Base-by-base conservation (phyloP, 2,888 invertebrate species). In the Thymelicus lineola region DNA sequence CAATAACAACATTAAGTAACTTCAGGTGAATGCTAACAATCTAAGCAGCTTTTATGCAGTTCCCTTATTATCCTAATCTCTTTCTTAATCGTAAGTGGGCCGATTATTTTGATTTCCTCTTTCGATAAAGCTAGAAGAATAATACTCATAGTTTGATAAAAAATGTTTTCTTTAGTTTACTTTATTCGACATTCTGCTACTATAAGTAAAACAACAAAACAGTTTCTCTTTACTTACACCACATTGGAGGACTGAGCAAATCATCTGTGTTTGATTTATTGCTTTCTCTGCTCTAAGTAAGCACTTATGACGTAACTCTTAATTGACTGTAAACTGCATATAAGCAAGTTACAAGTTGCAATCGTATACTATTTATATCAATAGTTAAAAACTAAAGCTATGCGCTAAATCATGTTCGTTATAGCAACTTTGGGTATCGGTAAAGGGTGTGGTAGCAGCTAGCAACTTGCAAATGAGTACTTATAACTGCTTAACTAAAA, bases 221-320 rank as follows among this genome's bases (percentile, higher is more conserved):
- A 28, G 28, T 28, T 28, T 28, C 28, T 28, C 28, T 28, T 28
- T 3, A 28, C 50, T 50, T 28, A 12, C 10, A 20, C 5, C n/a
- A 53, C 10, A 10, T 20, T 6, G 14, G 9, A 6, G 9, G 53
- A 53, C 20, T 20, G 15, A 15, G 48, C 15, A 50, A 50, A 50
- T 15, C 48, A 61, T 61, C 10, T 14, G 46, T 46, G 45, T 61
- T 61, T 61, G 46, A 61, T 46, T 20, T 46, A 46, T 61, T 46
- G 61, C 61, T 46, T 61, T 61, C 46, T 46, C 46, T 35, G 7
- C 35, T 6, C 28, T 28, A 46, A 28, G 61, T 61, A 45, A 20
- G 61, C 46, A 28, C 15, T 61, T 20, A 61, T 61, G 45, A 61
- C 28, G 61, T 61, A 61, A 61, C 28, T 45, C 61, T 46, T 46